These are phyloP conservation scores for Cordilura impudica DNA, from an alignment of 2,888 invertebrate genomes.

Conservation along the genomic window DNA sequence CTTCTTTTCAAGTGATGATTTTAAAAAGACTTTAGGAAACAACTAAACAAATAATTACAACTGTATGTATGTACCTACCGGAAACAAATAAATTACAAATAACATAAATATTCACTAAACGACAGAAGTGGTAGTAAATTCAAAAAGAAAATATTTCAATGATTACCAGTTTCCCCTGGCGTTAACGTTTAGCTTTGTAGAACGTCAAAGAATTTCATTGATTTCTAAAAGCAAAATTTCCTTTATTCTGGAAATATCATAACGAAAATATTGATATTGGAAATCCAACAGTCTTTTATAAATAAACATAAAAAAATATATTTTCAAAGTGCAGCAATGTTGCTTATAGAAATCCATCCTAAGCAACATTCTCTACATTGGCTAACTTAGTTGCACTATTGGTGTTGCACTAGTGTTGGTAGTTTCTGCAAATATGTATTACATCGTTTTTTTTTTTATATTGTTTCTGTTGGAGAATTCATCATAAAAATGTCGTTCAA, in stretches of 20 bases:
- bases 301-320: too few relatives aligned
- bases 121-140: neutral
- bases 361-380: neutral
- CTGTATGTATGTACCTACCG: constrained; percentile 5
- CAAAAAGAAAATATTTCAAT: constrained; percentile 22
- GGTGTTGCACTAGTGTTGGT: neutral
- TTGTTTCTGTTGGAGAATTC: neutral
- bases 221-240: constrained; percentile 10
- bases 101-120: neutral
- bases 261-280: neutral
- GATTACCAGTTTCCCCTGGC: constrained; percentile 15
- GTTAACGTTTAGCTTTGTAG: neutral
- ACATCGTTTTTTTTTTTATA: neutral
- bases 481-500: constrained; percentile 23
- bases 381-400: neutral
- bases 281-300: neutral
- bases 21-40: too few relatives aligned
- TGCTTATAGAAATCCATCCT: neutral
- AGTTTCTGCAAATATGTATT: neutral
- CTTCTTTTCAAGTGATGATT: too few relatives aligned
- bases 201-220: constrained; percentile 37
- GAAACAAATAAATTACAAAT: constrained; percentile 19
- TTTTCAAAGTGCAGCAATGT: neutral
- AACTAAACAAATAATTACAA: too few relatives aligned
- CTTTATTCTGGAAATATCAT: neutral